Base-by-base conservation (phyloP, 2,113 vertebrate species). In the Oncorhynchus keta region DNA sequence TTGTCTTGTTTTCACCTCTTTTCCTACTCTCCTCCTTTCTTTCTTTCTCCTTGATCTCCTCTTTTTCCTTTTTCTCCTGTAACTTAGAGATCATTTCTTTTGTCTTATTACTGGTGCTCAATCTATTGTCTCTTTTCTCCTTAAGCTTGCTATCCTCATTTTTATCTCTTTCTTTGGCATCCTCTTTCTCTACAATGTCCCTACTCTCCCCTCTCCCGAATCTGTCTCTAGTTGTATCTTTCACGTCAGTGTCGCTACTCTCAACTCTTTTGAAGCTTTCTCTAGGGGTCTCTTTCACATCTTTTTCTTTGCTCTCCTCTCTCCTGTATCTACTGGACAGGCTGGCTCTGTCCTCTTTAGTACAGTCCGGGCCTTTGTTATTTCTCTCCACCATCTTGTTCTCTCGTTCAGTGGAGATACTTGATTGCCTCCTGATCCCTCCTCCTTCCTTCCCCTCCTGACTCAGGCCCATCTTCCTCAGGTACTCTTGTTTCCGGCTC, bases 401-500 rank as follows among this genome's bases (percentile, higher is more conserved):
- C 9, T 84, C 92, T 30, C 3, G 79, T 70, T 89, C 89, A 24
- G 13, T 49, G 16, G 85, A 78, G 71, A 82, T n/a, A 57, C 87
- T 88, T 11, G 75, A 28, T 74, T 91, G 87, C 74, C 79, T 82
- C 59, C 59, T 81, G 62, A 79, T 3, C 4, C 62, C 88, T 14
- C 6, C 86, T 0, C 8, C 86, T 0, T 91, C 86, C 3, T 86
- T 89, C 18, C 80, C 87, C 70, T 94, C 93, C 70, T 94, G 93
- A 82, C 93, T 93, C 68, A 90, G 83, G 68, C 91, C 92, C 90
- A 86, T 93, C 83, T 92, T 93, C 78, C 91, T 90, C 83, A 92
- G 83, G 77, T 92, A 92, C 76, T 93, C 92, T 75, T 93, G 91
- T 76, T 93, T 95, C 69, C 92, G 86, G 79, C 90, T 94, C 83